These are phyloP conservation scores for Etheostoma nigrum DNA, from an alignment of 2,797 vertebrate genomes.

Conservation along the genomic window DNA sequence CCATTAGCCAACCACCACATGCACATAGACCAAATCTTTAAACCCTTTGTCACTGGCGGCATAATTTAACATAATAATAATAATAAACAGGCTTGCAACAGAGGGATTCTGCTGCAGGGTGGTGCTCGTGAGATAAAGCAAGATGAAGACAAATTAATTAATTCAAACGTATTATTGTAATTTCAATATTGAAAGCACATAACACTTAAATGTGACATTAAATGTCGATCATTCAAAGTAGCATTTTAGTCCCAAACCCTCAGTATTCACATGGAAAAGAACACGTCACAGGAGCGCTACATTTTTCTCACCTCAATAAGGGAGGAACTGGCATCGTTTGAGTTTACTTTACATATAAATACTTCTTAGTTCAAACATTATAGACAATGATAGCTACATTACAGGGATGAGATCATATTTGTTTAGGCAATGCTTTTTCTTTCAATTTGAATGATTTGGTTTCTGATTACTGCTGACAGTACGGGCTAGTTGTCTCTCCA, in stretches of 20 bases:
- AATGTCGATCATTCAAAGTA: neutral
- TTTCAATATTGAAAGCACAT: neutral
- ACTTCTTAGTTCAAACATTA: neutral
- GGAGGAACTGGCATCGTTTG: neutral
- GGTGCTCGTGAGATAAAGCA: neutral
- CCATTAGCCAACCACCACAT: neutral
- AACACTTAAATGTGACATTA: neutral
- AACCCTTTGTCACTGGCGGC: neutral
- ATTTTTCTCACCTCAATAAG: neutral
- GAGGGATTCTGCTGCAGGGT: neutral
- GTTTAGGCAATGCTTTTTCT: neutral
- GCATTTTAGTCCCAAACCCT: neutral
- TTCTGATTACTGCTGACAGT: neutral
- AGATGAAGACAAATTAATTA: neutral
- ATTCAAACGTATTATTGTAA: neutral
- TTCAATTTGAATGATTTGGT: neutral
- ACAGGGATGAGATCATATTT: neutral
- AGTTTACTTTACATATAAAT: neutral
- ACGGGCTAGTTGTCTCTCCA: neutral
- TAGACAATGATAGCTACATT: neutral
- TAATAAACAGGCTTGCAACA: neutral
- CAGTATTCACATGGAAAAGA: neutral
- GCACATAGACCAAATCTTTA: neutral
- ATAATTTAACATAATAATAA: neutral
- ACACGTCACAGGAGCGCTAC: no score